Evolutionary conservation across 2,888 invertebrate species (phyloP).

Genomic region (Tenthredo distinguenda): DNA sequence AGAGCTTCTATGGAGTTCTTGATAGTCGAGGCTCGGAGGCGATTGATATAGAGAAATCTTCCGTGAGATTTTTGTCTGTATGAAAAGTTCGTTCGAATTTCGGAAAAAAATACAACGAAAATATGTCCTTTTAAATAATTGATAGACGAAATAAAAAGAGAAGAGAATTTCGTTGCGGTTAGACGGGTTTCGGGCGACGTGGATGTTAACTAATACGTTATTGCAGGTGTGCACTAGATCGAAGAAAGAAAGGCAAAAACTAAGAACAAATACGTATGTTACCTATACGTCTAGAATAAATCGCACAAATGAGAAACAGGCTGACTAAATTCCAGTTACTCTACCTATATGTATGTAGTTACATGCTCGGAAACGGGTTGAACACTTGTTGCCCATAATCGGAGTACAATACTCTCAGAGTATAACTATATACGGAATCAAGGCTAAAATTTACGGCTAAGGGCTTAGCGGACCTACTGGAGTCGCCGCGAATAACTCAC

Average conservation of each 20-base stretch:
- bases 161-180: neutral
- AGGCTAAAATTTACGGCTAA: conserved; percentile 48
- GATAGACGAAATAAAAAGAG: neutral
- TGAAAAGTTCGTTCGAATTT: neutral
- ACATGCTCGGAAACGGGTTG: conserved; percentile 50
- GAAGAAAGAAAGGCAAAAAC: neutral
- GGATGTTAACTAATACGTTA: conserved; percentile 13
- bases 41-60: neutral
- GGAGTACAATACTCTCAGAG: conserved; percentile 53
- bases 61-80: neutral
- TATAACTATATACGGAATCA: conserved; percentile 48
- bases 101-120: neutral
- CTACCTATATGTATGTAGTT: conserved; percentile 25
- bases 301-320: conserved; percentile 32
- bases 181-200: neutral
- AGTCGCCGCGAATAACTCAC: conserved; percentile 24
- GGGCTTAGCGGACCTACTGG: conserved; percentile 20
- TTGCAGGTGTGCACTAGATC: conserved; percentile 13
- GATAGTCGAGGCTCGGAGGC: neutral
- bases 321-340: conserved; percentile 32
- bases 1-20: conserved; percentile 21
- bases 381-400: conserved; percentile 56
- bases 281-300: conserved; percentile 14
- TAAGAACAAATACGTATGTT: neutral
- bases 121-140: neutral